Conservation (phyloP, 2,113 vertebrate genomes). For the Silurus meridionalis region DNA sequence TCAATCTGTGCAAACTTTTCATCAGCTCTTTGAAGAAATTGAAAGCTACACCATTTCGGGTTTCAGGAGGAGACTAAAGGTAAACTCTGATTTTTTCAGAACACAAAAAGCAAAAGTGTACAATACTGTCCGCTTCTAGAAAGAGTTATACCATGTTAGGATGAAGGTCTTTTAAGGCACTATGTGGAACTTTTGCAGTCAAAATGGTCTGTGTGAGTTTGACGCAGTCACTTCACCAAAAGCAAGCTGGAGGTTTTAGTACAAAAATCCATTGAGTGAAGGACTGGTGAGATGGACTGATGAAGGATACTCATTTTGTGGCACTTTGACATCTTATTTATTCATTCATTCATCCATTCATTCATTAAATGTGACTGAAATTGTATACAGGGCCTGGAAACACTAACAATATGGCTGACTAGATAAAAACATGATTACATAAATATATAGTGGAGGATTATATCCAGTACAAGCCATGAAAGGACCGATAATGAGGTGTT, state of each 20-base stretch:
- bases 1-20: slow-evolving; percentile 4
- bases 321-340: not conserved
- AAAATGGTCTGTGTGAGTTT: not conserved
- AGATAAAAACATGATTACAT: not conserved
- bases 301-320: not conserved
- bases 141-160: not conserved
- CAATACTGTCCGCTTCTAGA: not conserved
- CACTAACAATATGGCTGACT: not conserved
- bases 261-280: not conserved
- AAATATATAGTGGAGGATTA: not conserved
- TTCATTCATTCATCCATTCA: no score
- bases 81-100: not conserved
- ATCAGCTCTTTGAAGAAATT: not conserved
- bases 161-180: not conserved
- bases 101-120: not conserved
- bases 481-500: not conserved
- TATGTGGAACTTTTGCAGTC: not conserved
- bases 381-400: not conserved
- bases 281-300: not conserved
- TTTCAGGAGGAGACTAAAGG: not conserved
- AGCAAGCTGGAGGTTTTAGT: not conserved
- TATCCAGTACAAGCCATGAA: not conserved
- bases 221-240: not conserved
- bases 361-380: not conserved
- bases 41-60: not conserved